A percentile compares a stretch with the other conserved stretches of the same genome.
These are phyloP conservation scores for Chirona hameri DNA, from an alignment of 2,888 invertebrate genomes.

Conservation along the genomic window DNA sequence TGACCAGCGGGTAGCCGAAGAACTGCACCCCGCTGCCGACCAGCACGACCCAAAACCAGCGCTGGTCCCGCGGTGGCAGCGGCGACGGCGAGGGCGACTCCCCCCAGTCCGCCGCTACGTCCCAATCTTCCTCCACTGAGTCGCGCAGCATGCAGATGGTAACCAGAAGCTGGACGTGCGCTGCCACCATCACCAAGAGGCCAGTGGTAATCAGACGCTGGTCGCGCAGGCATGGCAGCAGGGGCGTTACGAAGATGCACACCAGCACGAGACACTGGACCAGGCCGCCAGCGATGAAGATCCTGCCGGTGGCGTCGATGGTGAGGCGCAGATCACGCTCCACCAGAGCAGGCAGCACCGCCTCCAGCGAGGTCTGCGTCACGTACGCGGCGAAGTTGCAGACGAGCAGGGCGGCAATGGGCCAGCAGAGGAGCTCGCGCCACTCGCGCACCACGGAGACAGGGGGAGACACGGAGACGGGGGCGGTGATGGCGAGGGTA, in stretches of 20 bases:
- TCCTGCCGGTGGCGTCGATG: background rate
- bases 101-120: too few relatives aligned
- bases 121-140: background rate
- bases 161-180: background rate
- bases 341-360: background rate
- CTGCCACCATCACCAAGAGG: background rate
- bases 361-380: background rate
- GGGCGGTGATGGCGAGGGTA: background rate
- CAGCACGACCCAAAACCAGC: background rate
- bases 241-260: background rate
- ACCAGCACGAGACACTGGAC: background rate
- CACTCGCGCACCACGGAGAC: background rate
- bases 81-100: background rate
- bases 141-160: background rate
- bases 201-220: background rate
- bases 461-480: background rate
- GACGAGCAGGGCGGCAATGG: background rate
- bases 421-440: conserved; percentile 4
- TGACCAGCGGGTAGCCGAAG: conserved; percentile 26
- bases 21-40: conserved; percentile 4
- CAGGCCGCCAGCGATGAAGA: background rate
- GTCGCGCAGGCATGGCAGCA: background rate
- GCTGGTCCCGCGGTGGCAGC: background rate
- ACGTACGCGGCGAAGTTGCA: background rate
- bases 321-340: background rate